phyloP scores from a whole-genome alignment of 2,113 vertebrate genomes.

The Takifugu bimaculatus region DNA sequence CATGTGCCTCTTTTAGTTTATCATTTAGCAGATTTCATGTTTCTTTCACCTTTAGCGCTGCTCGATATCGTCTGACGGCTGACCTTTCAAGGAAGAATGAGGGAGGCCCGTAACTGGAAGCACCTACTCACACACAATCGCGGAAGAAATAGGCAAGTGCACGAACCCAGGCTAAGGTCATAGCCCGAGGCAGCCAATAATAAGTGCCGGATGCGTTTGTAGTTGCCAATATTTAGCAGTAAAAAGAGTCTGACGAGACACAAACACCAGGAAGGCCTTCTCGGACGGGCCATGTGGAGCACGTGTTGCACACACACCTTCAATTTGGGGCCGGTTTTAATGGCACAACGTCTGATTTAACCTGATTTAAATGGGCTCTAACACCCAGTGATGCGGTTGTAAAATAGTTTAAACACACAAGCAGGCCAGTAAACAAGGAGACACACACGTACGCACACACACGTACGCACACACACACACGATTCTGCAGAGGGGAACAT shows the following conservation, averaged over 20 bases:
- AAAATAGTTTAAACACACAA: conserved; percentile 7
- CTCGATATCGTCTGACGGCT: conserved; percentile 73
- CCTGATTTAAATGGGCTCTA: conserved; percentile 24
- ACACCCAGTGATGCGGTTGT: conserved; percentile 23
- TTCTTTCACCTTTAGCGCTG: conserved; percentile 69
- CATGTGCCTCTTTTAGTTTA: conserved; percentile 30
- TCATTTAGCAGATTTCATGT: conserved; percentile 65
- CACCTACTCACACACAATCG: conserved; percentile 38
- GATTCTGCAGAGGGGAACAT: conserved; percentile 65
- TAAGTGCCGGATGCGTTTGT: conserved; percentile 53
- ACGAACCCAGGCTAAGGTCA: conserved; percentile 47
- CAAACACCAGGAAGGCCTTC: conserved; percentile 20
- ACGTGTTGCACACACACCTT: background rate
- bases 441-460: conserved; percentile 17
- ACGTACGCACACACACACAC: background rate
- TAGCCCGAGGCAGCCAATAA: conserved; percentile 51
- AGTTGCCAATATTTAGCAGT: conserved; percentile 37
- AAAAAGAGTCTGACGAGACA: conserved; percentile 32
- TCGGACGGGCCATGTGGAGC: background rate
- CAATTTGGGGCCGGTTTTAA: background rate
- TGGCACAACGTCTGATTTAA: conserved; percentile 12
- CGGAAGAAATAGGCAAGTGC: conserved; percentile 22
- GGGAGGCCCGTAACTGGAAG: conserved; percentile 59
- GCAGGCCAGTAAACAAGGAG: background rate
- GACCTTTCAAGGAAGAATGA: conserved; percentile 72